Evolutionary conservation across 1,140 invertebrate species (phyloP).

Genomic region (Dermatophagoides farinae): DNA sequence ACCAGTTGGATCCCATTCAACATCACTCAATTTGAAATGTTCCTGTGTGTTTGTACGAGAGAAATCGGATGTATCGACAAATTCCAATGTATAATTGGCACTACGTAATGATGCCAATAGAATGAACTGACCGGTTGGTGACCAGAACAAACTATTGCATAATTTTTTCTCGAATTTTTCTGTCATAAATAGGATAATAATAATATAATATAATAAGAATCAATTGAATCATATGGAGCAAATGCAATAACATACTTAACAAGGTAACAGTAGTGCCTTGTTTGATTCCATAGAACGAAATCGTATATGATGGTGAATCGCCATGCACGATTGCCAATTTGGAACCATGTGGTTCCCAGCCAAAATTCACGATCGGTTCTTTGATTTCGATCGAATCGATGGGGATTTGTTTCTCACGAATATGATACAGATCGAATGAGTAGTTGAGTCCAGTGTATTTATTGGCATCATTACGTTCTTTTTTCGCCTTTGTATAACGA

Average conservation of each 20-base stretch:
- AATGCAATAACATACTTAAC: slow-evolving; percentile 38
- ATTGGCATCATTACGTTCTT: slow-evolving; percentile 50
- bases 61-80: slow-evolving; percentile 84
- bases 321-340: slow-evolving; percentile 94
- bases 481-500: slow-evolving; percentile 77
- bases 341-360: slow-evolving; percentile 89
- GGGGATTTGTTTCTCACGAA: slow-evolving; percentile 91
- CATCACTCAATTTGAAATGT: slow-evolving; percentile 81
- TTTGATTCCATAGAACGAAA: slow-evolving; percentile 82
- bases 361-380: slow-evolving; percentile 69
- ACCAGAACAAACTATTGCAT: slow-evolving; percentile 91
- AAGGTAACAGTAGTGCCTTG: slow-evolving; percentile 61
- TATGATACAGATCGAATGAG: slow-evolving; percentile 98
- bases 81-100: slow-evolving; percentile 70
- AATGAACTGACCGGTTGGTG: slow-evolving; percentile 81
- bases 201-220: not conserved
- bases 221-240: not conserved
- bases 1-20: slow-evolving; percentile 98
- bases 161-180: slow-evolving; percentile 71
- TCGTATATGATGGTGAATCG: slow-evolving; percentile 54
- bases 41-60: slow-evolving; percentile 78
- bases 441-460: slow-evolving; percentile 94
- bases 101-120: slow-evolving; percentile 59
- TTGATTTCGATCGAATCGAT: slow-evolving; percentile 86
- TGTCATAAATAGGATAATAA: slow-evolving; percentile 19